phyloP scores from a whole-genome alignment of 2,888 invertebrate species.

The Pandemis cinnamomeana region DNA sequence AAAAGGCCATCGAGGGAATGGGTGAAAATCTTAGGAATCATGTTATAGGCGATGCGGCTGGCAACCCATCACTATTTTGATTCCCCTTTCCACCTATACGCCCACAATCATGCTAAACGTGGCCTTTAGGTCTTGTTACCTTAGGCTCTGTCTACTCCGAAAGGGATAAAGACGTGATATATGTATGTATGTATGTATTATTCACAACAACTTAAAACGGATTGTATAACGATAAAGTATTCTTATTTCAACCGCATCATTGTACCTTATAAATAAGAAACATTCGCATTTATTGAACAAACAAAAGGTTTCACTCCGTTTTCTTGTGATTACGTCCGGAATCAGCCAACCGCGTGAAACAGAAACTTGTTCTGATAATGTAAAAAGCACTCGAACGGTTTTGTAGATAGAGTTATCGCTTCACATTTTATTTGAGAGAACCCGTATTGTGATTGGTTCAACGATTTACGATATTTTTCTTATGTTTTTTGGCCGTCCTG shows the following conservation, averaged over 20 bases:
- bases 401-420: not conserved
- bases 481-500: slow-evolving; percentile 10
- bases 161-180: no score
- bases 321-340: slow-evolving; percentile 16
- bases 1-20: no score
- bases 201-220: no score
- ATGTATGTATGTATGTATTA: no score
- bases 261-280: not conserved
- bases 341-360: slow-evolving; percentile 3
- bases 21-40: no score
- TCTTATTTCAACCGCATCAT: not conserved
- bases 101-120: no score
- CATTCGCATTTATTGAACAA: slow-evolving; percentile 1
- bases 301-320: slow-evolving; percentile 7
- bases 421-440: not conserved
- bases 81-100: no score
- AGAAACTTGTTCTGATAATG: slow-evolving; percentile 14
- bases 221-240: not conserved
- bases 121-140: no score
- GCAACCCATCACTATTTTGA: no score
- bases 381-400: slow-evolving; percentile 15
- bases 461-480: slow-evolving; percentile 15
- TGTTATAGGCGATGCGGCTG: no score
- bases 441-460: slow-evolving; percentile 12
- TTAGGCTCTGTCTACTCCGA: no score